Evolutionary conservation across 2,888 invertebrate species (phyloP).

Genomic region (Drosophila atripex): DNA sequence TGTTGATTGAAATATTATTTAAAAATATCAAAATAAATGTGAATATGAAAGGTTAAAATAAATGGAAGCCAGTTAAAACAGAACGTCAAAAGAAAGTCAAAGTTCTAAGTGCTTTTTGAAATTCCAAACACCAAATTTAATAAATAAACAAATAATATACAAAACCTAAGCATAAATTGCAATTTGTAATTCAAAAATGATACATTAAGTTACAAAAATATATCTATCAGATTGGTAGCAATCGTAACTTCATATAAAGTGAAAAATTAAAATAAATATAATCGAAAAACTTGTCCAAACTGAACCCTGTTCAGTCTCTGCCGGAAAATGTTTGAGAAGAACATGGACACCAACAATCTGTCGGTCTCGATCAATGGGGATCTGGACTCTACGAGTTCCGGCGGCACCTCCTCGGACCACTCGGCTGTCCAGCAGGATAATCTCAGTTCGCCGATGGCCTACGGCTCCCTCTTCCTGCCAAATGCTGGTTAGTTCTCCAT

Average conservation of each 20-base stretch:
- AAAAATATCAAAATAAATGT: neutral
- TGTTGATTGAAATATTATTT: too few species aligned
- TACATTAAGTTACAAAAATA: neutral
- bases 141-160: neutral
- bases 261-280: neutral
- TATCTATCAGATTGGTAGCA: neutral
- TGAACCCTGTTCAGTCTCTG: neutral
- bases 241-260: neutral
- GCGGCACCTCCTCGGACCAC: conserved; percentile 82
- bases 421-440: conserved; percentile 81
- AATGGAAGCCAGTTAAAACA: neutral
- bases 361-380: conserved; percentile 82
- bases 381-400: conserved; percentile 83
- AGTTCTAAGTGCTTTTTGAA: neutral
- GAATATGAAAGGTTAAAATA: neutral
- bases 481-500: conserved; percentile 77
- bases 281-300: neutral
- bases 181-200: neutral
- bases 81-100: neutral
- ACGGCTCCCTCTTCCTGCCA: conserved; percentile 81
- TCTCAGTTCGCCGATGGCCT: conserved; percentile 81
- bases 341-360: conserved; percentile 81
- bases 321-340: conserved; percentile 80
- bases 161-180: too few species aligned
- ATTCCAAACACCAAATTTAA: neutral